Base-by-base conservation (phyloP, 2,113 vertebrate species). In the Vidua chalybeata region DNA sequence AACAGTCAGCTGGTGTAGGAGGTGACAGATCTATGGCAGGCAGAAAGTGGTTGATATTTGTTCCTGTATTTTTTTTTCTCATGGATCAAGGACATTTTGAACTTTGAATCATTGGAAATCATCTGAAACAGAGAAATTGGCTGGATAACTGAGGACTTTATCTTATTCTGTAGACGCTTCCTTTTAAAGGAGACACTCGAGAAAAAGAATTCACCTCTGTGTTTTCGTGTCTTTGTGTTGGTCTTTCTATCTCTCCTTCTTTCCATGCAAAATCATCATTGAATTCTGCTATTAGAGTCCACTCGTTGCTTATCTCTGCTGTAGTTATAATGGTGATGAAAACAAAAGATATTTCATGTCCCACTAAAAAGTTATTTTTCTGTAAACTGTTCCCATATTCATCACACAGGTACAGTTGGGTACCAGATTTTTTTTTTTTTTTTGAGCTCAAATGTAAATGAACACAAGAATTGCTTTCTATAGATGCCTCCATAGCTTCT, bases 191-290 rank as follows among this genome's bases (percentile, higher is more conserved):
- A 95, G 89, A 94, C 90, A 93, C 78, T 96, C 87, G 21, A 94
- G 94, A 95, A 97, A 95, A 96, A 96, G 81, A 94, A 96, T 84
- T 96, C 94, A 91, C 94, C 94, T 91, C 84, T 95, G 93, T 96
- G 95, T 92, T 95, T 96, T 88, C 91, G 75, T 96, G 94, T 97
- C 87, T 97, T 94, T 97, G 88, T 95, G 95, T 97, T 89, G 94
- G 94, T 94, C 90, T 97, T 79, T 95, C 96, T 97, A 4, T 97
- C 92, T 94, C 85, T 97, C 54, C 58, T 95, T 66, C 90, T 92
- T 93, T 96, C 78, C 94, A 95, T 96, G 92, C 93, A 95, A 93
- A 94, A 91, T 94, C 96, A 96, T 96, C 92, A 90, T 95, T 94
- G 77, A 96, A 97, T 84, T 93, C 93, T 96, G 90, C 93, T 96